phyloP scores from a whole-genome alignment of 2,113 vertebrate genomes.

The Passer domesticus region DNA sequence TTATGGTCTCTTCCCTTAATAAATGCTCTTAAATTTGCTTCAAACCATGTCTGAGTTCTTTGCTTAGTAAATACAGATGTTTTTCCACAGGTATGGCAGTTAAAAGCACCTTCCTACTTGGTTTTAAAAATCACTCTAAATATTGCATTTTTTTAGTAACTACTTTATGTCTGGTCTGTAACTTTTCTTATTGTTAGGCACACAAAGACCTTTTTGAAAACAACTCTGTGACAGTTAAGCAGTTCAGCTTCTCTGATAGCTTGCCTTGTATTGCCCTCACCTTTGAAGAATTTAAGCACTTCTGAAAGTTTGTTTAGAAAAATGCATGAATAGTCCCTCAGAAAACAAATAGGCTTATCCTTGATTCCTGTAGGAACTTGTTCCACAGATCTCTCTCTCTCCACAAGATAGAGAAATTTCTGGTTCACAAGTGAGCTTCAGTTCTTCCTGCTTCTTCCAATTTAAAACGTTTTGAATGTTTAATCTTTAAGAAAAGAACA shows the following conservation, averaged over 20 bases:
- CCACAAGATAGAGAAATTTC: neutral
- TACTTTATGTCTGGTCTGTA: neutral
- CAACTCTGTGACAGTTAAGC: neutral
- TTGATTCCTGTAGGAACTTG: neutral
- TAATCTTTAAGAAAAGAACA: neutral
- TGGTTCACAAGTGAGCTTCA: neutral
- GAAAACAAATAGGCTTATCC: neutral
- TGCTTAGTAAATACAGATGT: neutral
- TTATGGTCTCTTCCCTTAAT: constrained; percentile 20
- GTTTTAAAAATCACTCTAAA: neutral
- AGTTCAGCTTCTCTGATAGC: neutral
- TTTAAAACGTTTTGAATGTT: neutral
- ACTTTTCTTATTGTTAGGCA: neutral
- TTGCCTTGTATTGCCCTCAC: neutral
- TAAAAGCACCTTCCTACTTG: neutral
- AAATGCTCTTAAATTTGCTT: constrained; percentile 14
- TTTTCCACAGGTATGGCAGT: neutral
- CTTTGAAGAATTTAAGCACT: neutral
- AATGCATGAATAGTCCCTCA: neutral
- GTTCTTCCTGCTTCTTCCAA: neutral
- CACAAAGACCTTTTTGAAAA: neutral
- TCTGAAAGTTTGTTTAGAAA: neutral
- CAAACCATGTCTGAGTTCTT: neutral
- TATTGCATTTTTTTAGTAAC: neutral
- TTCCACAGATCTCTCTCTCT: neutral